These are phyloP conservation scores for Plectus sambesii DNA, from an alignment of 1,140 invertebrate genomes.

Conservation along the genomic window DNA sequence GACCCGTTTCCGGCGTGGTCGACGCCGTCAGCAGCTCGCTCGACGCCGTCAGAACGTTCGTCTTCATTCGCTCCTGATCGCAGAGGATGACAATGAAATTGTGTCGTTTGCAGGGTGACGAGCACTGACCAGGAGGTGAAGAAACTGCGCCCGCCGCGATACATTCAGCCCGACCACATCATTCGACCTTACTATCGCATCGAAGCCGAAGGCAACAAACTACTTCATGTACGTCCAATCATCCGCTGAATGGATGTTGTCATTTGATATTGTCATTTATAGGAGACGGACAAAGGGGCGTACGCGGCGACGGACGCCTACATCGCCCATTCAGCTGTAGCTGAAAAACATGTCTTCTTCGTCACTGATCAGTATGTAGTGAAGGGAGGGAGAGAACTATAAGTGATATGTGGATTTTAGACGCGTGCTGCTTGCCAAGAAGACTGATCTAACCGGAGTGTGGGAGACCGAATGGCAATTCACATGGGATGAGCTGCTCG, in stretches of 20 bases:
- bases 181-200: slow-evolving; percentile 68
- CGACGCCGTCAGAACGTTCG: slow-evolving; percentile 71
- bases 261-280: slow-evolving; percentile 29
- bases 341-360: slow-evolving; percentile 63
- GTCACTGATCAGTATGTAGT: slow-evolving; percentile 72
- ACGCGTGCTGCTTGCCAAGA: slow-evolving; percentile 20
- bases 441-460: slow-evolving; percentile 27
- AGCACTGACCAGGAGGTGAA: slow-evolving; percentile 64
- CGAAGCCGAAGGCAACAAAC: slow-evolving; percentile 67
- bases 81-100: no score
- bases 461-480: slow-evolving; percentile 27
- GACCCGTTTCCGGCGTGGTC: slow-evolving; percentile 86
- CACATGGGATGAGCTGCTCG: slow-evolving; percentile 24
- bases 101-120: no score
- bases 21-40: slow-evolving; percentile 94
- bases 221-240: slow-evolving; percentile 34
- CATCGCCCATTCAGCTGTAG: slow-evolving; percentile 61
- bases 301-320: slow-evolving; percentile 75
- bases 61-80: no score
- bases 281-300: slow-evolving; percentile 75
- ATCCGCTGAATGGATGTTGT: slow-evolving; percentile 12
- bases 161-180: slow-evolving; percentile 68
- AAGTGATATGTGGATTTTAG: slow-evolving; percentile 12
- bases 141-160: slow-evolving; percentile 67
- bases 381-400: neutral